Evolutionary conservation across 2,888 invertebrate genomes (phyloP), one percentile per base, ranked within the genome.

Genomic region (Drosophila bunnanda): DNA sequence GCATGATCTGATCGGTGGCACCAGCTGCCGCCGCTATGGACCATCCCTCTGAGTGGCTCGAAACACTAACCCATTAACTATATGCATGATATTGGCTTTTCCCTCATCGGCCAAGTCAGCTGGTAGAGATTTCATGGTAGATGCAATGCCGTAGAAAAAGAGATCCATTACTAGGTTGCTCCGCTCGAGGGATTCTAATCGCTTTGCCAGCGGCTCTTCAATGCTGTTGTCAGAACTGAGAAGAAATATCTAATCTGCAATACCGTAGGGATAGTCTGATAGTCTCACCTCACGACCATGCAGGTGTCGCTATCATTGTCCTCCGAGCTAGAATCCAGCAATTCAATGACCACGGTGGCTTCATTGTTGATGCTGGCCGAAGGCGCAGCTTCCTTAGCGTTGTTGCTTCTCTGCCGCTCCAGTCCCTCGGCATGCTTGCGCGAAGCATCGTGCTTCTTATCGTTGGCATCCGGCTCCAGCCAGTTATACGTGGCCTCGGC

Each of bases 41-140:
- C 10, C 17, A 7, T n/a, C 48, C 6, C 67, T 46, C 20, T 60
- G 43, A 58, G 89, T 62, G 8, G 79, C 80, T 5, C 89, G 86
- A 15, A 91, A 34, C 60, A 91, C 91, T n/a, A 91, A 56, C 30
- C 88, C 83, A 43, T 83, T 88, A 0, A 91, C 88, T 2, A 89
- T 71, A 71, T 90, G 89, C 91, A 91, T 91, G 2, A 91, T 85
- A 22, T 88, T 89, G 3, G 89, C 66, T 57, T 90, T 89, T 1
- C 89, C 90, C 54, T 91, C 91, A 17, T 90, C 88, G 2, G 85
- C 90, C 30, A 91, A 69, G 60, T 91, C 90, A 0, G 71, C 32
- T 0, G 91, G 91, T 57, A 91, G 72, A 1, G 58, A 64, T 34
- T 91, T 91, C 71, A 91, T 82, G 0, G 89, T 91, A 43, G 89